Conservation (phyloP, 2,888 invertebrate genomes). For the Pinctada fucata region DNA sequence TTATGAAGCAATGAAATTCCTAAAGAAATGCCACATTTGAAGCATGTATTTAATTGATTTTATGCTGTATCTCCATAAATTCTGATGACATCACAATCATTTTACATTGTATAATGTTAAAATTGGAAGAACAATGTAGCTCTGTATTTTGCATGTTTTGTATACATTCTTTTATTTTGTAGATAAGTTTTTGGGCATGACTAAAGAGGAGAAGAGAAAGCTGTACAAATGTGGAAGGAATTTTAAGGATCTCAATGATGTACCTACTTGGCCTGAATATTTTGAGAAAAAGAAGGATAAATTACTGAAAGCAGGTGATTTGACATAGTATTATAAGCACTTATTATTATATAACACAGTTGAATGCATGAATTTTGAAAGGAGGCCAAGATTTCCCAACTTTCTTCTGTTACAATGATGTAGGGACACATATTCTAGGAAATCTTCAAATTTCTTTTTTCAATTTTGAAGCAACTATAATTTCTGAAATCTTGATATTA, state of each 20-base stretch:
- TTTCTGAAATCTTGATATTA: no score
- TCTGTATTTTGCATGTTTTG: no score
- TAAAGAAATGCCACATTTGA: no score
- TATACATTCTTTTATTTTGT: slow-evolving; percentile 32
- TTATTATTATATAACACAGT: neutral
- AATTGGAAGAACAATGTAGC: no score
- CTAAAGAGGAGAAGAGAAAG: slow-evolving; percentile 70
- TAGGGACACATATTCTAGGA: no score
- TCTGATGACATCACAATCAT: no score
- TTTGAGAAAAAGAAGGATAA: slow-evolving; percentile 40
- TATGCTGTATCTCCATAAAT: no score
- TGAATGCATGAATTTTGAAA: neutral
- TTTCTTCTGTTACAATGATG: neutral
- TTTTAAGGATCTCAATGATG: slow-evolving; percentile 58
- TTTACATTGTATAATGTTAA: no score
- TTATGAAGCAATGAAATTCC: no score
- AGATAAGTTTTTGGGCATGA: slow-evolving; percentile 69
- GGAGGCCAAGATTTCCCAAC: neutral
- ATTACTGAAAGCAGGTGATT: slow-evolving; percentile 18
- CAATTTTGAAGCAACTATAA: no score
- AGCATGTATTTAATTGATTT: no score
- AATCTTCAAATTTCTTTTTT: no score
- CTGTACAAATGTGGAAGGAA: slow-evolving; percentile 68
- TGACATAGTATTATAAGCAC: neutral
- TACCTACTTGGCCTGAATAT: slow-evolving; percentile 69